A percentile compares a stretch with the other conserved stretches of the same genome.
These are phyloP conservation scores for Acromyrmex heyeri DNA, from an alignment of 1,140 invertebrate species.

Conservation along the genomic window DNA sequence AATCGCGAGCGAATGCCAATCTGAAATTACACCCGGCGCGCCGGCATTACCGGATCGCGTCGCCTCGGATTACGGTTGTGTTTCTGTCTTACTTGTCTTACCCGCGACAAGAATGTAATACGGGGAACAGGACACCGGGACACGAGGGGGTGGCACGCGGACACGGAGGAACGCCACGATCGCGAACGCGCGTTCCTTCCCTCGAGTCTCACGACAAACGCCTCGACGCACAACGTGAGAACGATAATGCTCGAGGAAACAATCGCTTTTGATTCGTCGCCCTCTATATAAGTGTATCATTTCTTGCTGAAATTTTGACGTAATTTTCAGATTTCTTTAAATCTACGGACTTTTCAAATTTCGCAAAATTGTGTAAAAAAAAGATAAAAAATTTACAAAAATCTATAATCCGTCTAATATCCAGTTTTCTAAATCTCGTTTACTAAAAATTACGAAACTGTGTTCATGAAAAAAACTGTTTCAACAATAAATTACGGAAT, in stretches of 20 bases:
- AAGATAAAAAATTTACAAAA: background rate
- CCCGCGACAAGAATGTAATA: constrained; percentile 77
- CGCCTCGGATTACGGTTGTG: constrained; percentile 79
- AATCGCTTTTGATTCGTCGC: constrained; percentile 10
- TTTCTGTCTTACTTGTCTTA: constrained; percentile 82
- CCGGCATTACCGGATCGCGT: constrained; percentile 81
- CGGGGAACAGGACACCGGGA: constrained; percentile 68
- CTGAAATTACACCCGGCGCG: constrained; percentile 83
- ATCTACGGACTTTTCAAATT: background rate
- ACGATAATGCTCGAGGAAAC: constrained; percentile 13
- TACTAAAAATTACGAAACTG: background rate
- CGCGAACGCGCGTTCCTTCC: constrained; percentile 15
- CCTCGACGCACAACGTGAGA: constrained; percentile 48
- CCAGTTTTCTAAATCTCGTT: background rate
- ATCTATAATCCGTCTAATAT: background rate
- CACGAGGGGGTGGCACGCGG: constrained; percentile 51
- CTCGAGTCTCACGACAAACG: constrained; percentile 52
- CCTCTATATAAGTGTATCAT: background rate
- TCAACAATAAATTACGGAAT: background rate
- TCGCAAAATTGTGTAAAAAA: background rate
- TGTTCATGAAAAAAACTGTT: background rate
- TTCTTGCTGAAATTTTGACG: background rate
- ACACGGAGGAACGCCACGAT: constrained; percentile 24
- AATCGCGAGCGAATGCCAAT: constrained; percentile 81
- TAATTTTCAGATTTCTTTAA: background rate